Evolutionary conservation across 2,888 invertebrate genomes (phyloP).

Genomic region (Cynaeus angustus): DNA sequence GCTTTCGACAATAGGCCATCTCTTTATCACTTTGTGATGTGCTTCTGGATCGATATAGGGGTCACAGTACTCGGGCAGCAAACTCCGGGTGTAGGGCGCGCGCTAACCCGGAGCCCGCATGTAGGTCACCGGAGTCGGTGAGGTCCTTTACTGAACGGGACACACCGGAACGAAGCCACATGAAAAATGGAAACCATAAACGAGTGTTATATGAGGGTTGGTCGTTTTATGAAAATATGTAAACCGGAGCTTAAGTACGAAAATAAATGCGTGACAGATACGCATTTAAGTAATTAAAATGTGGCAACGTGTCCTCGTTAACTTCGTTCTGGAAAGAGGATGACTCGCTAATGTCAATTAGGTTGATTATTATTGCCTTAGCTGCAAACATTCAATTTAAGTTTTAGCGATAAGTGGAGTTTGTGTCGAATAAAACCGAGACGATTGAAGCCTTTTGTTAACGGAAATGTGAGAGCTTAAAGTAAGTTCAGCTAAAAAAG

Average conservation of each 20-base stretch:
- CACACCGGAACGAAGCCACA: constrained; percentile 21
- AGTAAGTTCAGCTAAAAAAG: constrained; percentile 1
- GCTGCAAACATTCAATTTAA: constrained; percentile 8
- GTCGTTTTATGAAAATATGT: constrained; percentile 19
- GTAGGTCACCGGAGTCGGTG: constrained; percentile 57
- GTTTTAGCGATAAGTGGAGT: not conserved
- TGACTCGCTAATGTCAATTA: constrained; percentile 5
- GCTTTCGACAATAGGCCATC: constrained; percentile 26
- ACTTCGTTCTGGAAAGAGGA: constrained; percentile 4
- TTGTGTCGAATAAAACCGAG: not conserved
- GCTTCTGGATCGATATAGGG: constrained; percentile 63
- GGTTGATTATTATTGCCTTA: constrained; percentile 20
- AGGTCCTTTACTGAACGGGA: constrained; percentile 19
- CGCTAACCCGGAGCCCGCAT: constrained; percentile 58
- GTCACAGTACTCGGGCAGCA: constrained; percentile 62
- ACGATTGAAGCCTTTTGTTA: not conserved
- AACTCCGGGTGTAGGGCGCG: constrained; percentile 50
- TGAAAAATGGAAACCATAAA: constrained; percentile 20
- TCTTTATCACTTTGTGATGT: constrained; percentile 41
- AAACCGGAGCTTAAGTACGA: not conserved
- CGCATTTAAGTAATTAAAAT: constrained; percentile 28
- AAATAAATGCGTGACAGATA: not conserved
- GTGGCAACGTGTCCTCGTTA: constrained; percentile 9
- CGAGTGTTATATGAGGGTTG: constrained; percentile 19
- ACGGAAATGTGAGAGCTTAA: not conserved